Evolutionary conservation across 2,113 vertebrate species (phyloP), one percentile per base, ranked within the genome.

Genomic region (Cairina moschata): DNA sequence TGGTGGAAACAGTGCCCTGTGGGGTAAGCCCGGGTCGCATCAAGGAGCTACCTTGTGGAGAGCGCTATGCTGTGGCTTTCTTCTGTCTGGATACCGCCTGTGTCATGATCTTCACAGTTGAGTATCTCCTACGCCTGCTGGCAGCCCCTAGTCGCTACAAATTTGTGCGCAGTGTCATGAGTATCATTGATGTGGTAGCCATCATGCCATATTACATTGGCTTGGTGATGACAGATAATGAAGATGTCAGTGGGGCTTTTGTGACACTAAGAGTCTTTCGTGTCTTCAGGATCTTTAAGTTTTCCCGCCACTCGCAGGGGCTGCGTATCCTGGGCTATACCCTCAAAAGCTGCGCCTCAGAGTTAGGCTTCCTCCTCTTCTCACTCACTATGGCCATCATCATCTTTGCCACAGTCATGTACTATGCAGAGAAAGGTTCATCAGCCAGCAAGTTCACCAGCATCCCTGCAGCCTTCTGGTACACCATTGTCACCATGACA

Each of bases 401-500:
- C 96, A 99, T 99, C 97, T 99, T 99, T 92, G 99, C 99, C 77
- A 99, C 99, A 4, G 99, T 99, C 85, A 99, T 99, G 99, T 99
- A 99, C 98, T 99, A 99, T 87, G 99, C 99, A 1, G 99, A 99
- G 98, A 99, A 99, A 79, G 99, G 99, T 18, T 99, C 99, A 63
- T 97, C 98, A 11, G 98, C 98, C 94, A 99, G 98, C 99, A 99
- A 99, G 98, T 99, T 99, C 98, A 99, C 99, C 97, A 99, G 99
- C 97, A 99, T 99, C 95, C 99, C 99, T 4, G 99, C 99, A 2
- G 98, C 99, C 92, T 99, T 99, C 98, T 99, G 99, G 99, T 99
- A 99, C 98, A 99, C 99, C 98, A 99, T 99, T 26, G 99, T 99
- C 97, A 99, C 99, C 98, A 99, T 99, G 99, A 99, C 99, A 52